Conservation (phyloP, 2,888 invertebrate genomes). For the Noctua comes region DNA sequence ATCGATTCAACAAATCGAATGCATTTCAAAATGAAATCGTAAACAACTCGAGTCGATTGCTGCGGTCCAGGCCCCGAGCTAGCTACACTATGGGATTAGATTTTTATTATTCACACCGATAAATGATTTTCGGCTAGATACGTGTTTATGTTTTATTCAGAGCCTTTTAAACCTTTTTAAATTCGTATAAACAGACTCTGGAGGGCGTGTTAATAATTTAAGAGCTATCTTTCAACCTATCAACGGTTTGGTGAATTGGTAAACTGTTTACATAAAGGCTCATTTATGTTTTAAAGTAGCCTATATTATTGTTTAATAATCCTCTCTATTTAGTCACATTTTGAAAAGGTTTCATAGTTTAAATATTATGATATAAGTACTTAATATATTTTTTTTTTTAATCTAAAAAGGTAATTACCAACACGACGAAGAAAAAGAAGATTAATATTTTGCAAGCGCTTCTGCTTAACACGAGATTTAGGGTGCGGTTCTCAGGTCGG, state of each 20-base stretch:
- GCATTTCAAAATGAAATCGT: constrained; percentile 49
- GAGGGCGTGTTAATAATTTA: constrained; percentile 42
- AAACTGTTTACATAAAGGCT: not conserved
- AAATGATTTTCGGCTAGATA: constrained; percentile 44
- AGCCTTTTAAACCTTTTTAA: constrained; percentile 38
- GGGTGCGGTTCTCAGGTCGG: not conserved
- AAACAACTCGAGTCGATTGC: constrained; percentile 33
- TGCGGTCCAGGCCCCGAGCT: constrained; percentile 5
- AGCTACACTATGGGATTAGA: constrained; percentile 46
- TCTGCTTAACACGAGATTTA: not conserved
- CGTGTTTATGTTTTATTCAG: constrained; percentile 44
- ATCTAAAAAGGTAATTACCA: too few relatives aligned
- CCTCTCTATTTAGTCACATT: not conserved
- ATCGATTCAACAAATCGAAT: constrained; percentile 48
- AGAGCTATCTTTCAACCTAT: constrained; percentile 11
- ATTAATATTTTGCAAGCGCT: not conserved
- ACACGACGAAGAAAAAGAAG: too few relatives aligned
- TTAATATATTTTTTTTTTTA: too few relatives aligned
- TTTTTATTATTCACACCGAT: constrained; percentile 59
- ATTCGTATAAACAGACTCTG: constrained; percentile 30
- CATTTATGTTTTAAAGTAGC: not conserved
- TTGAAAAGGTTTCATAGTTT: not conserved
- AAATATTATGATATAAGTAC: not conserved
- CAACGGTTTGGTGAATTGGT: not conserved
- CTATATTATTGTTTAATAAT: too few relatives aligned